Percentiles rank a stretch among this genome's conserved stretches.
Evolutionary conservation across 2,113 vertebrate genomes (phyloP).

Genomic region (Coryphaenoides rupestris): DNA sequence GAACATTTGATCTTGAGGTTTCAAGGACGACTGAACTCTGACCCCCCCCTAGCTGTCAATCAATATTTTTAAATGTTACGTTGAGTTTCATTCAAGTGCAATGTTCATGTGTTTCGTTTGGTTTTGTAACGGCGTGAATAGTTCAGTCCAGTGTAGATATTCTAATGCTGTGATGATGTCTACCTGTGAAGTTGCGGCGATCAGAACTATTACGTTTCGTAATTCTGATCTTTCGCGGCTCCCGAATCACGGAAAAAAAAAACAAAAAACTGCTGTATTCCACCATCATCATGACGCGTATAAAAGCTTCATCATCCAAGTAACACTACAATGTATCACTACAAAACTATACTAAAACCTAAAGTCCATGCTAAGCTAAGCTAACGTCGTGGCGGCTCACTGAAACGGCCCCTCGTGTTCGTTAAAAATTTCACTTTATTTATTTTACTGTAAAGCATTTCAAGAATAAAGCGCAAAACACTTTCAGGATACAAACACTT

Average conservation of each 20-base stretch:
- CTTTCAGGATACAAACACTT: conserved; percentile 8
- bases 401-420: conserved; percentile 1
- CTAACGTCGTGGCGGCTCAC: not conserved
- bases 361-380: conserved; percentile 11
- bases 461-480: conserved; percentile 56
- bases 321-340: not conserved
- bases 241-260: not conserved
- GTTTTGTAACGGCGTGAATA: no score
- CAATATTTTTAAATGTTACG: no score
- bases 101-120: no score
- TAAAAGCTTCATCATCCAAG: not conserved
- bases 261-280: not conserved
- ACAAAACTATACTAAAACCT: conserved; percentile 3
- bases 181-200: not conserved
- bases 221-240: not conserved
- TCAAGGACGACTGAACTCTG: no score
- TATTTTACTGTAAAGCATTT: conserved; percentile 64
- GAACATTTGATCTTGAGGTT: no score
- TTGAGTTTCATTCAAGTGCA: no score
- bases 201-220: not conserved
- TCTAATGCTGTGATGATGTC: not conserved
- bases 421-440: conserved; percentile 64
- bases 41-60: no score
- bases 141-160: not conserved
- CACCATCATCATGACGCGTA: not conserved